A percentile compares a stretch with the other conserved stretches of the same genome.
Evolutionary conservation across 2,113 vertebrate genomes (phyloP).

Genomic region (Mesitornis unicolor): DNA sequence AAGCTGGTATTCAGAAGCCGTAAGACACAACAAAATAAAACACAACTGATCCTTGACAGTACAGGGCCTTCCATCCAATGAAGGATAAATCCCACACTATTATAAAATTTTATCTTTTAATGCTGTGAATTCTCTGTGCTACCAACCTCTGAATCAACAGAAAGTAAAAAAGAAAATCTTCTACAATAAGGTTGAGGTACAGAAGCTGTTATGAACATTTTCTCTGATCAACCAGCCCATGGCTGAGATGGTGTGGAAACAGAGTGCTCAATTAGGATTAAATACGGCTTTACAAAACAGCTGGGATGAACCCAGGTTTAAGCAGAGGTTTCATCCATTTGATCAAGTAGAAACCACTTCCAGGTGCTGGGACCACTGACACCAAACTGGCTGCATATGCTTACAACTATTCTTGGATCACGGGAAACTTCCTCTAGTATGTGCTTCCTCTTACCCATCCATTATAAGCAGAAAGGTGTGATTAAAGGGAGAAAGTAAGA

Average conservation of each 20-base stretch:
- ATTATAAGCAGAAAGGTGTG: neutral
- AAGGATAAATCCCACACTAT: neutral
- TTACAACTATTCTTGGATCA: neutral
- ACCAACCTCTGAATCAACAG: neutral
- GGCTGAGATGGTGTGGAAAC: neutral
- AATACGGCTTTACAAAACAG: neutral
- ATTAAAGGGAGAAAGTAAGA: neutral
- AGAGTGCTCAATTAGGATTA: neutral
- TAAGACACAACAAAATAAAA: neutral
- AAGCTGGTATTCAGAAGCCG: neutral
- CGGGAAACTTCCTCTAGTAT: neutral
- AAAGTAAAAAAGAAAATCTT: neutral
- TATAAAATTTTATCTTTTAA: neutral
- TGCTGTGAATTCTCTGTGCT: neutral
- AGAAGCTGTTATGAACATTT: neutral
- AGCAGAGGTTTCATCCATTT: neutral
- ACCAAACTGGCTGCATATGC: neutral
- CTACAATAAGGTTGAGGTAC: neutral
- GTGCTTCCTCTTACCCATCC: neutral
- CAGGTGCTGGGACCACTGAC: neutral
- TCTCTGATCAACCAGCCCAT: neutral
- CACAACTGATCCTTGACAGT: neutral
- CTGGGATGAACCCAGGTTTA: neutral
- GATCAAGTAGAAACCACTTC: neutral
- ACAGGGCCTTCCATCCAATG: neutral